Percentiles rank a stretch among this genome's conserved stretches.
phyloP scores from a whole-genome alignment of 2,888 invertebrate species.

The Drosophila tripunctata region DNA sequence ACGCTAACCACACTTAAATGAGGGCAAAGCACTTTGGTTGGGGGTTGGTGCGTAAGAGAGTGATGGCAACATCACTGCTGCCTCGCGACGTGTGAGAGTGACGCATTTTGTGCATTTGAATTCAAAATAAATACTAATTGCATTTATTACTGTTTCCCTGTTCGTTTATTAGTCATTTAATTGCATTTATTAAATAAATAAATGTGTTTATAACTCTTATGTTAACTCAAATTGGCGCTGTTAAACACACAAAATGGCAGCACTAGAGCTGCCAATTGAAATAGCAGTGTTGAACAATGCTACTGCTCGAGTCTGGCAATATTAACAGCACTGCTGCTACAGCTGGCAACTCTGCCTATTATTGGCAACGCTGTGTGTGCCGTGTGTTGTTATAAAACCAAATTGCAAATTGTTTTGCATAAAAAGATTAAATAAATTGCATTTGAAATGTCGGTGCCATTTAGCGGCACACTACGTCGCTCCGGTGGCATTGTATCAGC shows the following conservation, averaged over 20 bases:
- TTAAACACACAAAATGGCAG: constrained; percentile 30
- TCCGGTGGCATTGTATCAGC: constrained; percentile 90
- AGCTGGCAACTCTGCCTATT: constrained; percentile 33
- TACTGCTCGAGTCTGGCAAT: constrained; percentile 7
- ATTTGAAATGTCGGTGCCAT: constrained; percentile 88
- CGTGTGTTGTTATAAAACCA: constrained; percentile 59
- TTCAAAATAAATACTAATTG: not conserved
- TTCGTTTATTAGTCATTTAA: not conserved
- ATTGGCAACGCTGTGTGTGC: constrained; percentile 37
- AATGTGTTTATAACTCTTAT: not conserved
- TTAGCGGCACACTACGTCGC: constrained; percentile 88
- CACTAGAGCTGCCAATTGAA: constrained; percentile 1
- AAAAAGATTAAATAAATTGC: not conserved
- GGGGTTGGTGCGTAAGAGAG: constrained; percentile 58
- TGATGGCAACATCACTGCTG: constrained; percentile 42
- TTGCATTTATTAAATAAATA: not conserved
- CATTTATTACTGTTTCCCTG: not conserved
- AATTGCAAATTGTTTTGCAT: constrained; percentile 26
- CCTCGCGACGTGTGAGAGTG: constrained; percentile 36
- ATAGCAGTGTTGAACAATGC: constrained; percentile 12
- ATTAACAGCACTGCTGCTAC: not conserved
- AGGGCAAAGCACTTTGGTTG: constrained; percentile 71
- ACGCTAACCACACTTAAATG: constrained; percentile 69
- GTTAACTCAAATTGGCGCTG: constrained; percentile 42
- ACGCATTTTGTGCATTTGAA: constrained; percentile 25